A percentile compares a stretch with the other conserved stretches of the same genome.
These are phyloP conservation scores for Hyposoter didymator DNA, from an alignment of 2,888 invertebrate species.

Conservation along the genomic window DNA sequence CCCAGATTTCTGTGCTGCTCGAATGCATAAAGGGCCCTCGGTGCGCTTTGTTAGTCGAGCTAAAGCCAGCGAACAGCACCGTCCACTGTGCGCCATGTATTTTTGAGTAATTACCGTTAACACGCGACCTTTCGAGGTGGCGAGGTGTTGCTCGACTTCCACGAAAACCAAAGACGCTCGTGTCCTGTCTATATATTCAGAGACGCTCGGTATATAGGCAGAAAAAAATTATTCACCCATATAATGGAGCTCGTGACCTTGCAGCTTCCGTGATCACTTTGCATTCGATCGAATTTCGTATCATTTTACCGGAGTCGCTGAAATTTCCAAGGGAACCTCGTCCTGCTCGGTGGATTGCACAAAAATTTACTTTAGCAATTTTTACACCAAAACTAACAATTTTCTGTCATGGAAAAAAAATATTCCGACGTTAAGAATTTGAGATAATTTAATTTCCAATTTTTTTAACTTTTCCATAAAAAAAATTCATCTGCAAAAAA, in stretches of 20 bases:
- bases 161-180: constrained; percentile 36
- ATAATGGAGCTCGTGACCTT: constrained; percentile 27
- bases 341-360: too few relatives aligned
- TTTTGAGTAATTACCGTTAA: constrained; percentile 83
- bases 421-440: too few relatives aligned
- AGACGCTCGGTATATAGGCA: background rate
- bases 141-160: constrained; percentile 77
- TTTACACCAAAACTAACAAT: too few relatives aligned
- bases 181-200: background rate
- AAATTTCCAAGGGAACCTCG: background rate
- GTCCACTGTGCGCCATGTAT: constrained; percentile 71
- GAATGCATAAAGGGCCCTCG: constrained; percentile 59
- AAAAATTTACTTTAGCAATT: too few relatives aligned
- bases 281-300: constrained; percentile 13
- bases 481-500: too few relatives aligned
- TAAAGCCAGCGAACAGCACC: constrained; percentile 79
- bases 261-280: constrained; percentile 11
- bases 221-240: background rate
- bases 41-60: constrained; percentile 77
- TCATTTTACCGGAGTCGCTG: background rate
- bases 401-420: too few relatives aligned
- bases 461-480: too few relatives aligned
- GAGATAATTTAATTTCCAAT: too few relatives aligned
- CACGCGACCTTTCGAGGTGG: constrained; percentile 78
- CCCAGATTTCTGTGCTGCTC: constrained; percentile 15